Conservation (phyloP, 2,113 vertebrate genomes). For the Thamnaconus septentrionalis region DNA sequence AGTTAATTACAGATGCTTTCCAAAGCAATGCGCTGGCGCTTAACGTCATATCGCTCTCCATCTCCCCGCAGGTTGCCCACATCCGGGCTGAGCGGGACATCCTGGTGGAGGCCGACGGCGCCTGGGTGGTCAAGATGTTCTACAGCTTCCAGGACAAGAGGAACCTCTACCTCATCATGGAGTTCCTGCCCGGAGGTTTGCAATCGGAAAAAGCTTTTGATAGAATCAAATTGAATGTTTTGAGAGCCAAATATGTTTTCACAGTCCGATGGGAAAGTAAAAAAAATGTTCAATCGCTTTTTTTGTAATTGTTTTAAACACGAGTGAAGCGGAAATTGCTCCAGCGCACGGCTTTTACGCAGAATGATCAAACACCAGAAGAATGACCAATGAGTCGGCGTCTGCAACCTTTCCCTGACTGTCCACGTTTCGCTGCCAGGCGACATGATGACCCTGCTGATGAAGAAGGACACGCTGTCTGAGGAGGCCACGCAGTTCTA, state of each 20-base stretch:
- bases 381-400: no score
- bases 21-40: background rate
- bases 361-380: no score
- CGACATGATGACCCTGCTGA: conserved; percentile 98
- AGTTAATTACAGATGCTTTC: no score
- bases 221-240: no score
- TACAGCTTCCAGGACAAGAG: conserved; percentile 99
- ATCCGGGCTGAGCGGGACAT: conserved; percentile 97
- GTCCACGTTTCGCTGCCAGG: conserved; percentile 69
- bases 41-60: background rate
- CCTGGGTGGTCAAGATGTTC: conserved; percentile 99
- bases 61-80: conserved; percentile 85
- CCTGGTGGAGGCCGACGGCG: conserved; percentile 95
- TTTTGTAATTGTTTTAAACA: no score
- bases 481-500: conserved; percentile 98
- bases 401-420: no score
- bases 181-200: conserved; percentile 95
- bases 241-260: no score
- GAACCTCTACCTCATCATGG: conserved; percentile 99
- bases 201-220: no score
- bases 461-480: conserved; percentile 98
- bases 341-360: no score
- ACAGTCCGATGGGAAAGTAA: no score
- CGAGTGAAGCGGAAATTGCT: no score
- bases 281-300: no score